Evolutionary conservation across 1,140 invertebrate genomes (phyloP), one percentile per base, ranked within the genome.

Genomic region (Oppia nitens): DNA sequence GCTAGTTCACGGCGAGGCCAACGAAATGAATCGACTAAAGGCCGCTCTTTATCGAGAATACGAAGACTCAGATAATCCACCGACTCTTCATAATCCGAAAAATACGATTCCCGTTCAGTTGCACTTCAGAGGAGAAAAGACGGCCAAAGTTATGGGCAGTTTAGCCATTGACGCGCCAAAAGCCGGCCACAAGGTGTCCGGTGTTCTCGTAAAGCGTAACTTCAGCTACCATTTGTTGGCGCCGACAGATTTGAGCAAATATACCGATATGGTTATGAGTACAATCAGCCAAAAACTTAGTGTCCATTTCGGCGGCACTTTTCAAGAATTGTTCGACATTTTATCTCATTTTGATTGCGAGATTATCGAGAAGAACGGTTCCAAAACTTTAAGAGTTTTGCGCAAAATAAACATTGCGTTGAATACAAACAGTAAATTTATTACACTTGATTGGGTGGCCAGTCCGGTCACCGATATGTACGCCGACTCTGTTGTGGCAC

Each of bases 391-490:
- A 66, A 80, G 81, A 60, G 73, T 80, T 6, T 80, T 81, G 64
- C 73, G 75, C 60, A 81, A 80, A 62, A 75, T 96, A 25, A 86
- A 86, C 61, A 76, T 96, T 2, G 81, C 79, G 0, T 74, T 91
- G n/a, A 87, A 94, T 62, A 80, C 81, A 24, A 40, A 26, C 23
- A 52, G 60, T 47, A 17, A 53, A 21, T 81, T 87, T 59, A 81
- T 91, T 2, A 81, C 84, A 0, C 75, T 96, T 52, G 90, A 92
- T 78, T 98, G 95, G 95, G 74, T 83, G 20, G 87, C 91, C 20
- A 90, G 85, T 68, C 92, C 93, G 12, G 83, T 95, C 21, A 87
- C 90, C 68, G 94, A 98, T 71, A 97, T 98, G 88, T 97, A 88
- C 73, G 91, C 94, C 1, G 94, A 98, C 76, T 84, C 92, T 21